Evolutionary conservation across 2,797 vertebrate species (phyloP).

Genomic region (Dendrocincla fuliginosa): DNA sequence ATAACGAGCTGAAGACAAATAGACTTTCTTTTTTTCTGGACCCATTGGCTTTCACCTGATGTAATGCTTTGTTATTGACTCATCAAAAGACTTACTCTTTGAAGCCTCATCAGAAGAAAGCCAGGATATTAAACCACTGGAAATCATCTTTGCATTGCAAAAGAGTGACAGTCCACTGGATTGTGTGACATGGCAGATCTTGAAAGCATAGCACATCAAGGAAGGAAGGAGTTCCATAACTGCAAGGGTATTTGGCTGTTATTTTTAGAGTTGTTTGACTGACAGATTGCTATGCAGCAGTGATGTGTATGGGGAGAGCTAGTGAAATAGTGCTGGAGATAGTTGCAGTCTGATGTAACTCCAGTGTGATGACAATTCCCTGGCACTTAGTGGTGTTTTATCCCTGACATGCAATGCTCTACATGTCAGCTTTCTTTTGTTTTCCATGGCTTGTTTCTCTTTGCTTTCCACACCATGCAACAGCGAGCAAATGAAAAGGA

Average conservation of each 20-base stretch:
- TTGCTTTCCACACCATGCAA: constrained; percentile 26
- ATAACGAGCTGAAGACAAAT: not conserved
- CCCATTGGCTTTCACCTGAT: not conserved
- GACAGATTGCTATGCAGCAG: not conserved
- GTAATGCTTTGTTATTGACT: not conserved
- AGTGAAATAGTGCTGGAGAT: constrained; percentile 14
- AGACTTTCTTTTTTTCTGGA: not conserved
- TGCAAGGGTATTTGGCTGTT: constrained; percentile 22
- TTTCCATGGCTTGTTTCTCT: constrained; percentile 43
- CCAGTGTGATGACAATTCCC: constrained; percentile 55
- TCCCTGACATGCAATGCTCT: constrained; percentile 30
- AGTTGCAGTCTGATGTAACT: constrained; percentile 50
- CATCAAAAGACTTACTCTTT: not conserved
- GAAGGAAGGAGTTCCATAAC: not conserved
- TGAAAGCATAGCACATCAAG: constrained; percentile 8
- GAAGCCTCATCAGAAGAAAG: not conserved
- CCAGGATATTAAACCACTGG: not conserved
- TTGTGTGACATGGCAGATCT: constrained; percentile 18
- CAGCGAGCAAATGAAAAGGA: constrained; percentile 13
- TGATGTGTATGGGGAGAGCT: not conserved
- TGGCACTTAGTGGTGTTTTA: constrained; percentile 20
- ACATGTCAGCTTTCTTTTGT: constrained; percentile 47
- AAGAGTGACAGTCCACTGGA: not conserved
- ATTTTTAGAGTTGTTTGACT: constrained; percentile 48
- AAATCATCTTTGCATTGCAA: not conserved